These are phyloP conservation scores for Andinoacara biseriatus DNA, from an alignment of 2,113 vertebrate species.

Conservation along the genomic window DNA sequence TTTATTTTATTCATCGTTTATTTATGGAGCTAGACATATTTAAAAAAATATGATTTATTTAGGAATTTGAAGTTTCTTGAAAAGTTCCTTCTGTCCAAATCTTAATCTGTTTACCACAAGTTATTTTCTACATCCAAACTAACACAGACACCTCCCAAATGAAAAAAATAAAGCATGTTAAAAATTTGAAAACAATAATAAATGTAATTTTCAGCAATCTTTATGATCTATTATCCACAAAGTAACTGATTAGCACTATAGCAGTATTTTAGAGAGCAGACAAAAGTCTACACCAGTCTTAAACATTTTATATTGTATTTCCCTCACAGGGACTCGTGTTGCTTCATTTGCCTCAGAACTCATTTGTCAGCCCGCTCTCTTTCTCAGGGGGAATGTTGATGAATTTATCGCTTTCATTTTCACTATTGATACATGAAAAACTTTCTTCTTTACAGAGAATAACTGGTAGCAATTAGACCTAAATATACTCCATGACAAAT, in stretches of 20 bases:
- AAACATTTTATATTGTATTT: constrained; percentile 32
- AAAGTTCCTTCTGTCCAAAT: background rate
- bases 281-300: background rate
- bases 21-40: constrained; percentile 13
- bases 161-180: background rate
- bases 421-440: constrained; percentile 54
- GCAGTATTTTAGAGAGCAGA: background rate
- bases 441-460: constrained; percentile 41
- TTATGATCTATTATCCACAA: background rate
- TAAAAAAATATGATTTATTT: background rate
- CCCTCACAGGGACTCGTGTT: constrained; percentile 12
- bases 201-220: constrained; percentile 12
- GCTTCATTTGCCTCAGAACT: constrained; percentile 54
- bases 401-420: constrained; percentile 60
- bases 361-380: constrained; percentile 49
- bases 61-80: background rate
- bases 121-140: background rate
- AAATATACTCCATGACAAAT: constrained; percentile 65
- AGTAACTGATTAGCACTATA: background rate
- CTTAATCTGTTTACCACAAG: background rate
- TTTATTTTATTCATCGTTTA: constrained; percentile 60
- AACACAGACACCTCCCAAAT: background rate
- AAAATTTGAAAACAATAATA: background rate
- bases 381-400: constrained; percentile 55
- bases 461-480: constrained; percentile 60